Conservation (phyloP, 2,113 vertebrate genomes). For the Centropristis striata region DNA sequence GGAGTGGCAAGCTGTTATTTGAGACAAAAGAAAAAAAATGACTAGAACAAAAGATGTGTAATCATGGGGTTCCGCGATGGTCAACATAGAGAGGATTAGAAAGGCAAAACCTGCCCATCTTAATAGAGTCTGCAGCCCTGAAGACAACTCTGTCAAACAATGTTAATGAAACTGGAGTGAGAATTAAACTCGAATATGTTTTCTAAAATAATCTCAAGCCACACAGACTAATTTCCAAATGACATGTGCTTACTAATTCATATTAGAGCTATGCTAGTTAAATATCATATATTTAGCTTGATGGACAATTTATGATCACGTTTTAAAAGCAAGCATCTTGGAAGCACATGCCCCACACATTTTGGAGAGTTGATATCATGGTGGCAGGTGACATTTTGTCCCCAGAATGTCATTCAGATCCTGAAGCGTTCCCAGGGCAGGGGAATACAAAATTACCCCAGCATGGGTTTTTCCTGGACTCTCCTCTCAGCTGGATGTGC, state of each 20-base stretch:
- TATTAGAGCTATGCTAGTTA: neutral
- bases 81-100: neutral
- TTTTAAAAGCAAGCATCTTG: conserved; percentile 54
- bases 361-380: neutral
- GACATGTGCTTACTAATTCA: neutral
- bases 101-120: neutral
- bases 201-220: no score
- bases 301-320: conserved; percentile 42
- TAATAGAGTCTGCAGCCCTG: neutral
- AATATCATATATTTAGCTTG: conserved; percentile 3
- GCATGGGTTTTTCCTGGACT: neutral
- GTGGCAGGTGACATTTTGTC: neutral
- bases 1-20: conserved; percentile 1
- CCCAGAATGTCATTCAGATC: neutral
- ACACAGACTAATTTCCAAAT: neutral
- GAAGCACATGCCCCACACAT: conserved; percentile 41
- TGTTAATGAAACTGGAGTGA: neutral
- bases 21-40: conserved; percentile 4
- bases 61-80: neutral
- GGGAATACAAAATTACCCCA: neutral
- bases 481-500: neutral
- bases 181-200: neutral
- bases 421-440: neutral
- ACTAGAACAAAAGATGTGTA: neutral
- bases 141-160: neutral